These are phyloP conservation scores for Otus sunia DNA, from an alignment of 2,113 vertebrate genomes.

Conservation along the genomic window DNA sequence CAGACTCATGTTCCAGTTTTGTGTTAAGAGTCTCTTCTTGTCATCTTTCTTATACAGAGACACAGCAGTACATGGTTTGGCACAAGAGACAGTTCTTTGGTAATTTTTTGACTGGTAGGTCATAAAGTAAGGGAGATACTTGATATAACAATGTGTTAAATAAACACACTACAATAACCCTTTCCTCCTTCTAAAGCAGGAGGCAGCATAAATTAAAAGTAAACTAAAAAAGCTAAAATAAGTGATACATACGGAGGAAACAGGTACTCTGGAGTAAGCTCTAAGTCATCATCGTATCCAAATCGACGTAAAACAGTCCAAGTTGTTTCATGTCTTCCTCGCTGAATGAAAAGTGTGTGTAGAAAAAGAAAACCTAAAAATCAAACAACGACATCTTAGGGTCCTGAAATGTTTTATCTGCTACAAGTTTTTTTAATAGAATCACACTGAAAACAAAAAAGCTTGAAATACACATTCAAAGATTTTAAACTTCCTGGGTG, in stretches of 20 bases:
- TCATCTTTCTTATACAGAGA: neutral
- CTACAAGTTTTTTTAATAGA: neutral
- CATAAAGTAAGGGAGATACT: neutral
- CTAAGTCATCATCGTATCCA: constrained; percentile 95
- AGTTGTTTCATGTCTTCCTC: constrained; percentile 96
- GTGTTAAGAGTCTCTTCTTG: neutral
- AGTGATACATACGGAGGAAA: constrained; percentile 86
- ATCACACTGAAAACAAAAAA: neutral
- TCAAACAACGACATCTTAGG: constrained; percentile 12
- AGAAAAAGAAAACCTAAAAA: constrained; percentile 94
- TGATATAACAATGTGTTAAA: neutral
- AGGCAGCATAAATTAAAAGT: neutral
- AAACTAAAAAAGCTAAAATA: neutral
- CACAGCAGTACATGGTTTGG: neutral
- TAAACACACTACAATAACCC: neutral
- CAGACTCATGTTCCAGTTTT: neutral
- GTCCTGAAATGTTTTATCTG: neutral
- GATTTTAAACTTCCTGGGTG: neutral
- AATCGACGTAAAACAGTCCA: constrained; percentile 96
- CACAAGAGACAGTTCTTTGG: neutral
- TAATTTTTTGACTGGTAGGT: neutral
- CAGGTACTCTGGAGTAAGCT: constrained; percentile 94
- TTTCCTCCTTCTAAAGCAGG: neutral
- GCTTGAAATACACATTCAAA: neutral
- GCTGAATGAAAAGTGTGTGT: constrained; percentile 97